Percentiles rank a stretch among this genome's conserved stretches.
Conservation (phyloP, 1,140 invertebrate genomes). For the Macrobrachium rosenbergii region DNA sequence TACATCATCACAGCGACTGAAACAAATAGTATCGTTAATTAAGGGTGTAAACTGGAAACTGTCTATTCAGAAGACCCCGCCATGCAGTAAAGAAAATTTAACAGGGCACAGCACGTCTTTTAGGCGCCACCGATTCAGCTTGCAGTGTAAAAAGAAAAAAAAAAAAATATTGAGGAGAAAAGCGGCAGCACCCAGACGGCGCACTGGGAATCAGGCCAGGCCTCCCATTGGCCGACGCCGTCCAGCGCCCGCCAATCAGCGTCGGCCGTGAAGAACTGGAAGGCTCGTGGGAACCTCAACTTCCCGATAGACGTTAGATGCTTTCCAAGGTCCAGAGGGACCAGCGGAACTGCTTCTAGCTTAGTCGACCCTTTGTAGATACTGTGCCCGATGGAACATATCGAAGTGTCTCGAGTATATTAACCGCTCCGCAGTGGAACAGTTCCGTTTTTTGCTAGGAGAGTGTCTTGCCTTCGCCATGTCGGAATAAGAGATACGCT, state of each 20-base stretch:
- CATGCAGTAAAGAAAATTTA: constrained; percentile 50
- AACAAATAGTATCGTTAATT: neutral
- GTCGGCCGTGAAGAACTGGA: constrained; percentile 5
- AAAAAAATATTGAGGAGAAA: constrained; percentile 3
- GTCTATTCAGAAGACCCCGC: constrained; percentile 42
- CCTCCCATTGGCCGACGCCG: constrained; percentile 31
- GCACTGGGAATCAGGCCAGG: constrained; percentile 34
- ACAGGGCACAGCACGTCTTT: constrained; percentile 31
- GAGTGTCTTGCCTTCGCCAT: neutral
- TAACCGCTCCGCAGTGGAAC: no score
- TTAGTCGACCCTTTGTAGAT: no score
- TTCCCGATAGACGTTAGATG: constrained; percentile 36
- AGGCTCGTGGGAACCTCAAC: constrained; percentile 50
- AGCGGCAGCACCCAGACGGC: constrained; percentile 34
- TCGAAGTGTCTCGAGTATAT: neutral
- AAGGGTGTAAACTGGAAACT: constrained; percentile 11
- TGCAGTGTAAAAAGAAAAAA: neutral
- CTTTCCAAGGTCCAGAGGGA: constrained; percentile 33
- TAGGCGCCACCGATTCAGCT: constrained; percentile 33
- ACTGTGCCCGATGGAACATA: neutral
- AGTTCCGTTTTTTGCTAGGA: no score
- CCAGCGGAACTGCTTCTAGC: constrained; percentile 20
- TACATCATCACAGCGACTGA: no score
- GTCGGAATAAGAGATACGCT: no score
- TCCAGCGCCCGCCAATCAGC: constrained; percentile 15